Evolutionary conservation across 1,140 invertebrate species (phyloP).

Genomic region (Meteorus sp.): DNA sequence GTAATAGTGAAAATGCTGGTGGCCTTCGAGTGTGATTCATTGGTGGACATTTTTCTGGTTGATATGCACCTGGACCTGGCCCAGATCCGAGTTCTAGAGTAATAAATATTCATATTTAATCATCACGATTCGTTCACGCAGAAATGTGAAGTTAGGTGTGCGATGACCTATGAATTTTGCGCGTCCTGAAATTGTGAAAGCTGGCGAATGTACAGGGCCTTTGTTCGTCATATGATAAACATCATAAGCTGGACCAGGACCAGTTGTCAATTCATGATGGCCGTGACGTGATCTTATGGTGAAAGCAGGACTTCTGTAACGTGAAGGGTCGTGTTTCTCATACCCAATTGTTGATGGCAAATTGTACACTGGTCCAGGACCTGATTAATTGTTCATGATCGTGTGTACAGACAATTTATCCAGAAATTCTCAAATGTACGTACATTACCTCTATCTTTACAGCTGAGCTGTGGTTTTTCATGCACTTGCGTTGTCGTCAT

Average conservation of each 20-base stretch:
- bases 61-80: slow-evolving; percentile 53
- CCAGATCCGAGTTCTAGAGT: slow-evolving; percentile 18
- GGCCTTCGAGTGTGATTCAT: slow-evolving; percentile 44
- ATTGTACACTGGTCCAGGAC: slow-evolving; percentile 54
- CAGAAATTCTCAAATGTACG: no score
- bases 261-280: slow-evolving; percentile 9
- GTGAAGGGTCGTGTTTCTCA: slow-evolving; percentile 49
- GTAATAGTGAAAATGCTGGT: slow-evolving; percentile 42
- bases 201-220: slow-evolving; percentile 41
- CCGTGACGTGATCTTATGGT: slow-evolving; percentile 36
- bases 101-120: no score
- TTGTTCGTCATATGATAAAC: slow-evolving; percentile 43
- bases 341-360: slow-evolving; percentile 50
- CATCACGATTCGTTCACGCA: no score
- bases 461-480: slow-evolving; percentile 32
- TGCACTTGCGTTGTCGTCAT: slow-evolving; percentile 14
- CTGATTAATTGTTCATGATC: no score
- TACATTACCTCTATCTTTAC: slow-evolving; percentile 34
- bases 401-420: no score
- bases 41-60: slow-evolving; percentile 42
- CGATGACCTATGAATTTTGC: slow-evolving; percentile 34
- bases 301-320: slow-evolving; percentile 49
- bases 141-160: no score
- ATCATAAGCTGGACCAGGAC: slow-evolving; percentile 50
- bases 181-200: slow-evolving; percentile 41